Evolutionary conservation across 2,113 vertebrate genomes (phyloP).

Genomic region (Xenus cinereus): DNA sequence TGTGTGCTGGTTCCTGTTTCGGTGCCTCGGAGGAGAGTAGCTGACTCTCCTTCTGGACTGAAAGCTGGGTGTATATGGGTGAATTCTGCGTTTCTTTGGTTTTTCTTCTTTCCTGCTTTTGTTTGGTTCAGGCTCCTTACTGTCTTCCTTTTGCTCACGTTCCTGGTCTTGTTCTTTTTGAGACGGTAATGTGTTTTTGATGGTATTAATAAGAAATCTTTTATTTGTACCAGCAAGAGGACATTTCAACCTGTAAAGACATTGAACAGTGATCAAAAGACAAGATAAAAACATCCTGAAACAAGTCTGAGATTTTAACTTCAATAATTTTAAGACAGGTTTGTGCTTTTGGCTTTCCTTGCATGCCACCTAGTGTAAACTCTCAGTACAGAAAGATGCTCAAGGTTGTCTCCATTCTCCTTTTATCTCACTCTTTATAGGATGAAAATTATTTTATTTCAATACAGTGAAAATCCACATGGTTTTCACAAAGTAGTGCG

Average conservation of each 20-base stretch:
- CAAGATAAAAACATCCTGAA: not conserved
- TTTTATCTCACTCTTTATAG: not conserved
- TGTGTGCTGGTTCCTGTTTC: conserved; percentile 52
- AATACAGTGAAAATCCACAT: not conserved
- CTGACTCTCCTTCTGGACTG: conserved; percentile 57
- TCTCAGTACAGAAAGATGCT: conserved; percentile 59
- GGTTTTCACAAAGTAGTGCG: not conserved
- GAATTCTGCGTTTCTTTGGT: conserved; percentile 69
- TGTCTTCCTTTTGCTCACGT: conserved; percentile 63
- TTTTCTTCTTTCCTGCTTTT: conserved; percentile 71
- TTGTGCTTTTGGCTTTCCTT: conserved; percentile 69
- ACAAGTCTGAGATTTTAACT: not conserved
- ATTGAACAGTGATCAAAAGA: conserved; percentile 14
- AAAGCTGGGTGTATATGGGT: conserved; percentile 70
- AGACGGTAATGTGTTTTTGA: conserved; percentile 85
- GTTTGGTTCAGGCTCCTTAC: conserved; percentile 62
- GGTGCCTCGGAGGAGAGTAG: conserved; percentile 70
- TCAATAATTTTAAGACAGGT: not conserved
- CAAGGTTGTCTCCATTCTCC: not conserved
- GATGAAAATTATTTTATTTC: not conserved
- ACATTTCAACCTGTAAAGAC: conserved; percentile 90
- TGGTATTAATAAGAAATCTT: conserved; percentile 94
- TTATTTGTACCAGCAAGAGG: conserved; percentile 92
- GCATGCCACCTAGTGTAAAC: conserved; percentile 83
- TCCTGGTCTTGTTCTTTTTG: conserved; percentile 77